These are phyloP conservation scores for Zaprionus lachaisei DNA, from an alignment of 1,140 invertebrate genomes.

Conservation along the genomic window DNA sequence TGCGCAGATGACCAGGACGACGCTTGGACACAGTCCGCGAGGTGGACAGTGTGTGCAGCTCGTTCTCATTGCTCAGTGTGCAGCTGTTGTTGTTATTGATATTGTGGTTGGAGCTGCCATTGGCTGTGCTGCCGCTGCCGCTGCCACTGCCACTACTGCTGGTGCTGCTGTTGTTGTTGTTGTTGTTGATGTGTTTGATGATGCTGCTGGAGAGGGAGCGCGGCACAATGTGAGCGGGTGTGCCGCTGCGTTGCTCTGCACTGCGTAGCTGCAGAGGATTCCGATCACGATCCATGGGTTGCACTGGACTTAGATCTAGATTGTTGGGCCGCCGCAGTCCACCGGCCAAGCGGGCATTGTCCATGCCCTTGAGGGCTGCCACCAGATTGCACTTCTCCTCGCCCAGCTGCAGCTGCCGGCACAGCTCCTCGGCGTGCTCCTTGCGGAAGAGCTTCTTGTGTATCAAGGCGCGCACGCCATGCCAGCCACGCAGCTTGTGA, in stretches of 20 bases:
- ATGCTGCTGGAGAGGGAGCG: slow-evolving; percentile 76
- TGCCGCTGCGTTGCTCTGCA: slow-evolving; percentile 67
- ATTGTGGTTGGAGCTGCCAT: slow-evolving; percentile 42
- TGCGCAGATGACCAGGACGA: slow-evolving; percentile 70
- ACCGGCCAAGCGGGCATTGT: slow-evolving; percentile 25
- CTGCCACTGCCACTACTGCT: slow-evolving; percentile 10
- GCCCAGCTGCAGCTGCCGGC: slow-evolving; percentile 69
- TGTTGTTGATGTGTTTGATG: slow-evolving; percentile 70
- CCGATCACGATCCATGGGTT: slow-evolving; percentile 35
- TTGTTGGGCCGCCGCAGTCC: slow-evolving; percentile 70
- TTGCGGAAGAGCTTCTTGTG: slow-evolving; percentile 83
- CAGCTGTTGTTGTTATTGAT: slow-evolving; percentile 47
- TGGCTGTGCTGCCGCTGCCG: background rate
- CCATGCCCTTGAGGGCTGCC: slow-evolving; percentile 54
- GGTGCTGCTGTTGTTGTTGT: slow-evolving; percentile 26
- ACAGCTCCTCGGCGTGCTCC: slow-evolving; percentile 62
- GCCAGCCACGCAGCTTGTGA: slow-evolving; percentile 79
- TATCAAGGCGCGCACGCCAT: slow-evolving; percentile 79
- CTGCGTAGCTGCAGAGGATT: slow-evolving; percentile 65
- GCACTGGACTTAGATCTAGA: slow-evolving; percentile 67
- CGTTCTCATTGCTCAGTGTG: slow-evolving; percentile 57
- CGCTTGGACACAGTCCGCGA: slow-evolving; percentile 46
- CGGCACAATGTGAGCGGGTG: slow-evolving; percentile 75
- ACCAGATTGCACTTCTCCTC: slow-evolving; percentile 82
- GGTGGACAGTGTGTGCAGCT: slow-evolving; percentile 54